Evolutionary conservation across 23 tunicate genomes (phyloP).

Genomic region (Trididemnum miniatum): DNA sequence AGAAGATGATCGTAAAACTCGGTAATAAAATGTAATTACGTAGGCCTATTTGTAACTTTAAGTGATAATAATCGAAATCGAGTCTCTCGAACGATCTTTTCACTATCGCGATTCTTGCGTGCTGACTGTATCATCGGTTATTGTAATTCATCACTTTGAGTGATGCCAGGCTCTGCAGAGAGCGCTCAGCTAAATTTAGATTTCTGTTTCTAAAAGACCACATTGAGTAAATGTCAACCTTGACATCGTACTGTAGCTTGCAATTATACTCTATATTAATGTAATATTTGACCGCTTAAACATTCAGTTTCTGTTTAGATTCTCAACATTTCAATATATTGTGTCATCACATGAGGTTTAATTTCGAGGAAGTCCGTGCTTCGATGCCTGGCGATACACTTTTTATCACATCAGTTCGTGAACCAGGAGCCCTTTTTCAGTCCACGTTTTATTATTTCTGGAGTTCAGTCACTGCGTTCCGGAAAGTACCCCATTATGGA

Average conservation of each 20-base stretch:
- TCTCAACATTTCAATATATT: constrained; percentile 11
- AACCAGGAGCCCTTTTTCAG: neutral
- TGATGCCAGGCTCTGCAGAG: no score
- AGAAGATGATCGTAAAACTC: neutral
- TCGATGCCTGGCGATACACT: constrained; percentile 23
- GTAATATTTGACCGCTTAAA: no score
- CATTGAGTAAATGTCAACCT: no score
- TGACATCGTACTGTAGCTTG: no score
- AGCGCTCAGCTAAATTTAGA: no score
- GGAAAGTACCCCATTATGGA: neutral
- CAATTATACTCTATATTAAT: no score
- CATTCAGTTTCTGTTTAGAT: neutral
- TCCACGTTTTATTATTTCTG: neutral
- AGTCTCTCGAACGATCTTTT: no score
- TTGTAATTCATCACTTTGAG: no score
- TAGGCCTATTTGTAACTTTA: constrained; percentile 2
- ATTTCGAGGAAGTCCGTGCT: constrained; percentile 1
- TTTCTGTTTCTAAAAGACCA: no score
- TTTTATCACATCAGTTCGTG: neutral
- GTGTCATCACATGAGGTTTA: constrained; percentile 45
- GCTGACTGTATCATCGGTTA: no score
- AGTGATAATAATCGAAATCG: no score
- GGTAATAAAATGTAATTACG: neutral
- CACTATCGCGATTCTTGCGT: no score
- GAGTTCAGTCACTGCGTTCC: neutral